Conservation (phyloP, 2,797 vertebrate species). For the Danio jaintianensis region DNA sequence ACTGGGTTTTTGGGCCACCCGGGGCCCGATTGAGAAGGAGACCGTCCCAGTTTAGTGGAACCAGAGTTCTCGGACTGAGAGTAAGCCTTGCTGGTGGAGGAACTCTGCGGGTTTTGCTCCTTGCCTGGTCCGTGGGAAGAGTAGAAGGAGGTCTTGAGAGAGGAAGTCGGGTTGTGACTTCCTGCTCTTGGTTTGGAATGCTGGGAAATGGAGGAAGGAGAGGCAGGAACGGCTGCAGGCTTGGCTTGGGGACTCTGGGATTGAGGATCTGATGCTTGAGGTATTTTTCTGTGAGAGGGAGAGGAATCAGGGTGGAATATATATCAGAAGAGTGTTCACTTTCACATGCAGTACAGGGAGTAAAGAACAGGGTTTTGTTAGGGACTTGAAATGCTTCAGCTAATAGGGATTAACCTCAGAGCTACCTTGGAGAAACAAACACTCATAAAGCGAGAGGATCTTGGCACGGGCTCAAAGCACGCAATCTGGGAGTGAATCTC, state of each 20-base stretch:
- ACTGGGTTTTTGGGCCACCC: conserved; percentile 79
- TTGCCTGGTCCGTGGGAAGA: conserved; percentile 74
- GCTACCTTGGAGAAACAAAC: background rate
- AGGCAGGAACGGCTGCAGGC: conserved; percentile 71
- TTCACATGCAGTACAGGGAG: background rate
- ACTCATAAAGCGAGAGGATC: background rate
- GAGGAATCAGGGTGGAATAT: conserved; percentile 1
- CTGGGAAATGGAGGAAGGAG: conserved; percentile 69
- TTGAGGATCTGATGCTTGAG: conserved; percentile 84
- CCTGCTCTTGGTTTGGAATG: conserved; percentile 79
- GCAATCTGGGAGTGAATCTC: background rate
- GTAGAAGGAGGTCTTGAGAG: conserved; percentile 74
- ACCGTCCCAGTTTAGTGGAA: conserved; percentile 75
- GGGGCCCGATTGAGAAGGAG: conserved; percentile 69
- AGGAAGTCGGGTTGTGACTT: conserved; percentile 74
- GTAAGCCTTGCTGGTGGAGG: conserved; percentile 73
- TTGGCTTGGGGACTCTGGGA: conserved; percentile 71
- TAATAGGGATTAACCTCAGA: conserved; percentile 47
- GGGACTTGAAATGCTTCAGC: conserved; percentile 20
- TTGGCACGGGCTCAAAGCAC: background rate
- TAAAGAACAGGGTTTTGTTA: background rate
- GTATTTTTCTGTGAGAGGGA: conserved; percentile 85
- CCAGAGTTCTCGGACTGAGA: conserved; percentile 81
- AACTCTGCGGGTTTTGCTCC: conserved; percentile 64
- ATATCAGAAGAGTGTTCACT: background rate